phyloP scores from a whole-genome alignment of 2,797 vertebrate species.

The Chaunax sp. region DNA sequence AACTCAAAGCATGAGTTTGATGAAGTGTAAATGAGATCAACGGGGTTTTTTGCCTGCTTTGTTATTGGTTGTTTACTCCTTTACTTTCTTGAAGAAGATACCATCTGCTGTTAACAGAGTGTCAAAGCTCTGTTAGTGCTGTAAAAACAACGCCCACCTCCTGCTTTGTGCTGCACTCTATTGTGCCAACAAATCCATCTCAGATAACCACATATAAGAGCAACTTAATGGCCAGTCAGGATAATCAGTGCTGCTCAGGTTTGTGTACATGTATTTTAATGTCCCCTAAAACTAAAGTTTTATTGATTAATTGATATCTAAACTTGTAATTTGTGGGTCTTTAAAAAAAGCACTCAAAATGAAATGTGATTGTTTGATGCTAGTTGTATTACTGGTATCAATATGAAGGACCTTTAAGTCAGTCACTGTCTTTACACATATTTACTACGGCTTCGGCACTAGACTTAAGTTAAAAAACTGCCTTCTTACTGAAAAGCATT shows the following conservation, averaged over 20 bases:
- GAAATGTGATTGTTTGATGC: neutral
- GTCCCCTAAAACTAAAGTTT: slow-evolving; percentile 10
- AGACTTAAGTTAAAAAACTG: no score
- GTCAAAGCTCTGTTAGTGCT: neutral
- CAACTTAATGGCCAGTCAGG: no score
- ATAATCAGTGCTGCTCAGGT: neutral
- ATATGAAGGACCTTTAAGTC: no score
- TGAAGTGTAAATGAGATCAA: neutral
- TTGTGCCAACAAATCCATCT: no score
- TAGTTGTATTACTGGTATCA: neutral
- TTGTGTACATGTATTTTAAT: slow-evolving; percentile 22
- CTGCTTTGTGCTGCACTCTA: neutral
- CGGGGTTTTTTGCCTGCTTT: neutral
- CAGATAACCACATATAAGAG: no score
- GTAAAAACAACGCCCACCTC: neutral
- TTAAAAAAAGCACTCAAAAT: slow-evolving; percentile 10
- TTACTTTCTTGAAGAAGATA: neutral
- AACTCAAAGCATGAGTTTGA: neutral
- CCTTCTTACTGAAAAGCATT: no score
- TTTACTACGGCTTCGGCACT: no score
- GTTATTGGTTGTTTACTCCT: neutral
- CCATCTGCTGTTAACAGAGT: neutral
- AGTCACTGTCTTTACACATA: no score
- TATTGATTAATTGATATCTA: slow-evolving; percentile 15
- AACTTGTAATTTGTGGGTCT: no score